Evolutionary conservation across 2,113 vertebrate species (phyloP), one percentile per base, ranked within the genome.

Genomic region (Protobothrops mucrosquamatus): DNA sequence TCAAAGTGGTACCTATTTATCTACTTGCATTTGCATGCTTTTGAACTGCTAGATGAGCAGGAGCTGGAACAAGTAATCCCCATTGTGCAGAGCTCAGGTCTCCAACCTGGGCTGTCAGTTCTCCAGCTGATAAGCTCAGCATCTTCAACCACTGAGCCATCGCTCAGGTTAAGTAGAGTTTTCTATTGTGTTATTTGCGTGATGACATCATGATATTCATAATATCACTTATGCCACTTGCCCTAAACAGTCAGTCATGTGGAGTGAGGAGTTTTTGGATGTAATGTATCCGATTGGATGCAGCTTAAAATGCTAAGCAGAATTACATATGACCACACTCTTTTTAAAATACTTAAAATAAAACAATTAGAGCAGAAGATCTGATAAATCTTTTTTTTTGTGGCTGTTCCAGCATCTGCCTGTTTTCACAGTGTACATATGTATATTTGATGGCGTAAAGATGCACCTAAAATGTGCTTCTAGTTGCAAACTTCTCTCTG

Each of bases 71-170:
- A 69, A n/a, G 64, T n/a, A n/a, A 69, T 69, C 29, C 64, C 29
- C 0, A 1, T 15, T n/a, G 12, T 4, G 0, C 0, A 1, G 29
- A 69, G 12, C 29, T 64, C 1, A 4, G 61, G 2, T 14, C 61
- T 69, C 10, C 4, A 69, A 69, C 61, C 61, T 14, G 29, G 12
- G 64, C 29, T 2, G 11, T 69, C 5, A 34, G 29, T 12, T n/a
- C 29, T 34, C 12, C 64, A 12, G 2, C 11, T 69, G 64, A 11
- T 29, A 64, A 64, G 61, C 26, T 64, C 26, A n/a, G 61, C 29
- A 15, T 15, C 12, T 34, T 64, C n/a, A 64, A 64, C 1, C 11
- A 5, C 64, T 69, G 64, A 69, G 4, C 5, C 12, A n/a, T 69
- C 29, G 2, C 29, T 69, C 64, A 15, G 64, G 29, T n/a, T 69